Evolutionary conservation across 2,113 vertebrate genomes (phyloP).

Genomic region (Procavia capensis): DNA sequence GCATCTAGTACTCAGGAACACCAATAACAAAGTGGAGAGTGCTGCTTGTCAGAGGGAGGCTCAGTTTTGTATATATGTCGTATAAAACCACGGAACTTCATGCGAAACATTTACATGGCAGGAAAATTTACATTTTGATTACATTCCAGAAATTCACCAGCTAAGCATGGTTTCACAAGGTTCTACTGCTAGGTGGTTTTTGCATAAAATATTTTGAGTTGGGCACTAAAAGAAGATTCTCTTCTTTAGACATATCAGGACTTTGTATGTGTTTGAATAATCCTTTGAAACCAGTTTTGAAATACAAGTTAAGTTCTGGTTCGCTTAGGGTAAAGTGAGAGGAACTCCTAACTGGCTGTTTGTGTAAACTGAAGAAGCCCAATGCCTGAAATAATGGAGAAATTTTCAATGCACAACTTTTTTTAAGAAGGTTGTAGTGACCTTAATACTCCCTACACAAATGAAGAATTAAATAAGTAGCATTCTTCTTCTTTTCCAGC

Average conservation of each 20-base stretch:
- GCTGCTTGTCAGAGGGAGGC: neutral
- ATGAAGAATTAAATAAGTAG: neutral
- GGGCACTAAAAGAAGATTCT: conserved; percentile 14
- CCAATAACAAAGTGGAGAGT: conserved; percentile 22
- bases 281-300: conserved; percentile 24
- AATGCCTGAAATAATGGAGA: neutral
- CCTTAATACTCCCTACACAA: neutral
- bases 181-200: conserved; percentile 24
- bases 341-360: neutral
- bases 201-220: conserved; percentile 5
- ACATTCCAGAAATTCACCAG: neutral
- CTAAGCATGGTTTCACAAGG: neutral
- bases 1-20: neutral
- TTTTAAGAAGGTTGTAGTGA: neutral
- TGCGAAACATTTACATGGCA: neutral
- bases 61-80: neutral
- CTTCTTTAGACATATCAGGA: neutral
- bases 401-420: neutral
- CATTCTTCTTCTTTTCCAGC: neutral
- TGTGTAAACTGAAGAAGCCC: neutral
- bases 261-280: conserved; percentile 25
- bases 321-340: conserved; percentile 34
- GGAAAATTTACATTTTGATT: neutral
- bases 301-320: conserved; percentile 4
- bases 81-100: neutral